phyloP scores from a whole-genome alignment of 2,888 invertebrate genomes.

The Tenthredo mesomela region DNA sequence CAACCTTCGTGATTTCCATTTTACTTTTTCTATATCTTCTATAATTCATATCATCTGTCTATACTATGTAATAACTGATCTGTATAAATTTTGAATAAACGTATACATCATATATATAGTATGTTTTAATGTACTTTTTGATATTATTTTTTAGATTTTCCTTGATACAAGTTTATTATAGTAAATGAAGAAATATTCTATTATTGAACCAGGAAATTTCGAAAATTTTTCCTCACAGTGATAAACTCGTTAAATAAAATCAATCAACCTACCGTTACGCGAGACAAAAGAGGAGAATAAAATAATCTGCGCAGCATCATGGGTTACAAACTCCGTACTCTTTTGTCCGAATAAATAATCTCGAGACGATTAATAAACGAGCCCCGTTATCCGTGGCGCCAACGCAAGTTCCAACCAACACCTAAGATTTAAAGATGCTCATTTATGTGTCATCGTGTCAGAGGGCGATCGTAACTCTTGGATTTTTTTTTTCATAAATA shows the following conservation, averaged over 20 bases:
- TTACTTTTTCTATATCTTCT: neutral
- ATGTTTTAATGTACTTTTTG: too few relatives aligned
- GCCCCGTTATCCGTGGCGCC: slow-evolving; percentile 49
- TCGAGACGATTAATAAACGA: slow-evolving; percentile 49
- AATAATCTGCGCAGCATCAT: slow-evolving; percentile 29
- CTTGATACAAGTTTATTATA: neutral
- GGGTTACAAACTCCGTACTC: slow-evolving; percentile 33
- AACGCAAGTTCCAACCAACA: neutral
- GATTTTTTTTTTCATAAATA: neutral
- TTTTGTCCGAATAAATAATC: slow-evolving; percentile 49
- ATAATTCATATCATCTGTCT: too few relatives aligned
- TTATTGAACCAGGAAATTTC: neutral
- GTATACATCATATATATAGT: too few relatives aligned
- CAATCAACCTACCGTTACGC: neutral
- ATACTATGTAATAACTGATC: too few relatives aligned
- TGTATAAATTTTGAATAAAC: neutral
- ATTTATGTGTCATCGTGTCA: slow-evolving; percentile 48
- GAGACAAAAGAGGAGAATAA: neutral
- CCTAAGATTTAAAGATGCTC: neutral
- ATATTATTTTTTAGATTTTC: neutral
- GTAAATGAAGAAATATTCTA: neutral
- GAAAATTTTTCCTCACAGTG: neutral
- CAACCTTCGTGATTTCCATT: neutral
- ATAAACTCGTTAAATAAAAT: neutral
- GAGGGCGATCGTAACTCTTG: slow-evolving; percentile 17